phyloP scores from a whole-genome alignment of 2,797 vertebrate species.

The Alauda arvensis region DNA sequence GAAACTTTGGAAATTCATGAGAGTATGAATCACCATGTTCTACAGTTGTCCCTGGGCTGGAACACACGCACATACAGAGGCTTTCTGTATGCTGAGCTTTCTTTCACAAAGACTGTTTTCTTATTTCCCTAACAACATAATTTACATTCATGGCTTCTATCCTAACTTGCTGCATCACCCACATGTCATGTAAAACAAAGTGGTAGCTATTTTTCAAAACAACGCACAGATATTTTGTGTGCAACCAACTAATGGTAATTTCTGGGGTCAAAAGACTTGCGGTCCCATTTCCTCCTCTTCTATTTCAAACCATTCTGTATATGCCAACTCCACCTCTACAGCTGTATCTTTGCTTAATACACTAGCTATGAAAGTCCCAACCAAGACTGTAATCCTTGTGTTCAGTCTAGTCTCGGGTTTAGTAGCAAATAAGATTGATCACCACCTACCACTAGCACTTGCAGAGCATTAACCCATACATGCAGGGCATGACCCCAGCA shows the following conservation, averaged over 20 bases:
- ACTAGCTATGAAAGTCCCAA: neutral
- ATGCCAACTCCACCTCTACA: neutral
- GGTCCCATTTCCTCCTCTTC: accelerated
- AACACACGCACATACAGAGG: neutral
- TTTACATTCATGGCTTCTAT: neutral
- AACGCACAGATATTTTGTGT: accelerated
- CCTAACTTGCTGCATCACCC: neutral
- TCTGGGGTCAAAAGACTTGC: neutral
- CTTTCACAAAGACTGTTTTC: neutral
- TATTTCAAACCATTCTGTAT: neutral
- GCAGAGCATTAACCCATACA: neutral
- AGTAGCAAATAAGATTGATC: neutral
- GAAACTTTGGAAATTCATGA: neutral
- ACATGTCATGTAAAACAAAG: neutral
- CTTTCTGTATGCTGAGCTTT: neutral
- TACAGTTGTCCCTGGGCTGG: neutral
- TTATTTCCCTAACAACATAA: neutral
- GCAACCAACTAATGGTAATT: neutral
- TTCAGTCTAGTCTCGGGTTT: neutral
- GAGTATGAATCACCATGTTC: neutral
- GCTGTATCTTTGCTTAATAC: neutral
- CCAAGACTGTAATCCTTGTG: neutral
- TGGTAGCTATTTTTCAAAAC: neutral
- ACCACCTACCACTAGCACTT: neutral
- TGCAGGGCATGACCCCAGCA: neutral